These are phyloP conservation scores for Drosophila kuntzei DNA, from an alignment of 2,888 invertebrate genomes.

Conservation along the genomic window DNA sequence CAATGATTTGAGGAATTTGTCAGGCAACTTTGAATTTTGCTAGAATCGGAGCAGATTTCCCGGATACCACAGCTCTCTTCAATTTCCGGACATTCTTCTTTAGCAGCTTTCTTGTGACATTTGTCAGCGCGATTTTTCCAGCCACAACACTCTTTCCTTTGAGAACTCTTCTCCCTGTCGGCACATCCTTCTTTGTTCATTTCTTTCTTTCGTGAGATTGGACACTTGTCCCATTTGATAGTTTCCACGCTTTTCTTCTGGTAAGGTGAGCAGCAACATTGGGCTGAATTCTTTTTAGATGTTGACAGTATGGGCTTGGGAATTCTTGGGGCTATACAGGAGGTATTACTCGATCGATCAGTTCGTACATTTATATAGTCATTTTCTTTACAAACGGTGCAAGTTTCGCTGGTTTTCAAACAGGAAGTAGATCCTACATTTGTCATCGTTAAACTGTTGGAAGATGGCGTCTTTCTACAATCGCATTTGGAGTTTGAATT, in stretches of 20 bases:
- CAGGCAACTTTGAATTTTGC: background rate
- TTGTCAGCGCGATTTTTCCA: background rate
- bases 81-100: background rate
- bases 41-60: background rate
- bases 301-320: slow-evolving; percentile 14
- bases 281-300: background rate
- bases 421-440: background rate
- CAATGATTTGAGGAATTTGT: background rate
- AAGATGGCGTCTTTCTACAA: background rate
- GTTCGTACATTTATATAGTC: slow-evolving; percentile 11
- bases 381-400: slow-evolving; percentile 7
- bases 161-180: background rate
- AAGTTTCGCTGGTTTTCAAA: background rate
- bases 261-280: background rate
- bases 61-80: background rate
- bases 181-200: background rate
- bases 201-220: background rate
- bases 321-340: background rate
- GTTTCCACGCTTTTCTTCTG: background rate
- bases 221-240: background rate
- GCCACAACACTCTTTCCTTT: background rate
- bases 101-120: background rate
- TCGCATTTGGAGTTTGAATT: background rate
- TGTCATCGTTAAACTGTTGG: background rate
- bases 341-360: background rate